Evolutionary conservation across 2,888 invertebrate genomes (phyloP), one percentile per base, ranked within the genome.

Genomic region (Thymelicus acteon): DNA sequence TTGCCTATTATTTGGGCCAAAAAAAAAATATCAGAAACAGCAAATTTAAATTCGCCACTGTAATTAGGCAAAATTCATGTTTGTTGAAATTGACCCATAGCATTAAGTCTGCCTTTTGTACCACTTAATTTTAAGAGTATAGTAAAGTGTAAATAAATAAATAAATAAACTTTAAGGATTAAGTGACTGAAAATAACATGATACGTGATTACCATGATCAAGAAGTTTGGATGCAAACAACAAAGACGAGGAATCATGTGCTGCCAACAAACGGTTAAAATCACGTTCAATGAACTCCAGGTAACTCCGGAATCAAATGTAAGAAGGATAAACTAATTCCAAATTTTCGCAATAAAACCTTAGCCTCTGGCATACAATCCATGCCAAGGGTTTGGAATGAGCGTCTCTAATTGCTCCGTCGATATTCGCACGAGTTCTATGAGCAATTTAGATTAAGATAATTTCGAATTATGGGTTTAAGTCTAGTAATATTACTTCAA

Each of bases 381-480:
- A 80, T 81, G 80, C 77, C 80, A 80, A 77, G 60, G 63, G 70
- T 64, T 70, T 77, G 80, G 85, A 84, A 88, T 82, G 85, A 81
- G 74, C 76, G 76, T 77, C 83, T 84, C 83, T 92, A 92, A 92
- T 92, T 89, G 88, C 85, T 83, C 78, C 78, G 81, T 84, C 85
- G 86, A 87, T 86, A 84, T 83, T 82, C 79, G 82, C 77, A 71
- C 70, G 80, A 78, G 85, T 80, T 83, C 82, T 81, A 82, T 82
- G 81, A 85, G 79, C 88, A 84, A 87, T 93, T 92, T 82, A 93
- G 92, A 93, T 92, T 72, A 65, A 87, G 91, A 91, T 92, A 90
- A 80, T 79, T 75, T 72, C 78, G 76, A 86, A 84, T 86, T 80
- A 87, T 84, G 82, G 82, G 76, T 77, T 75, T 79, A 81, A 84